Evolutionary conservation across 2,888 invertebrate genomes (phyloP).

Genomic region (Linnaemya vulpina): DNA sequence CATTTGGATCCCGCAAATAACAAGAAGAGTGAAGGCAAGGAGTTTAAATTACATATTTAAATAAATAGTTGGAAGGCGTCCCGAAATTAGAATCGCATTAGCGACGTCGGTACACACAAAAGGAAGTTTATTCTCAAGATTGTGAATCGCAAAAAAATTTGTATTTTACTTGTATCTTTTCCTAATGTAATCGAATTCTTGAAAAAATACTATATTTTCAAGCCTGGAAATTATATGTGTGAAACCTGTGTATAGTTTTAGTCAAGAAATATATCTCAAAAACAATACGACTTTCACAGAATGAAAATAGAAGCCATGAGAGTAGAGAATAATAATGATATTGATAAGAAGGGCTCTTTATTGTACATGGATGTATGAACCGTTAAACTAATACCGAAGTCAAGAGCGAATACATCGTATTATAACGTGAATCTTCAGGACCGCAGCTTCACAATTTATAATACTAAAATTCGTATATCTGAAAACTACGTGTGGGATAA

Average conservation of each 20-base stretch:
- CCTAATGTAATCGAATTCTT: neutral
- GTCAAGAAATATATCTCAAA: no score
- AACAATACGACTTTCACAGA: constrained; percentile 30
- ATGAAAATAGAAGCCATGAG: constrained; percentile 6
- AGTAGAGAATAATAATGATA: no score
- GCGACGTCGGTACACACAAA: constrained; percentile 15
- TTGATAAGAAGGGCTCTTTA: neutral
- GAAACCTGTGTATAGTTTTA: constrained; percentile 22
- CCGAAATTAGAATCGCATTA: neutral
- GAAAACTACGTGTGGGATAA: no score
- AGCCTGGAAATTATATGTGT: constrained; percentile 5
- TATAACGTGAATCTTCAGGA: no score
- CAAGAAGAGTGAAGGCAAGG: no score
- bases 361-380: constrained; percentile 12
- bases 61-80: constrained; percentile 2
- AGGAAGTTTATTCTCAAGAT: constrained; percentile 29
- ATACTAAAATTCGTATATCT: no score
- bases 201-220: constrained; percentile 11
- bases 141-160: constrained; percentile 37
- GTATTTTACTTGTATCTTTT: constrained; percentile 22
- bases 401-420: no score
- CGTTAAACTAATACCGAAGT: no score
- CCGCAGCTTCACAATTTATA: no score
- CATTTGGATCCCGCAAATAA: no score
- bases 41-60: no score